These are phyloP conservation scores for Eremobia ochroleuca DNA, from an alignment of 2,888 invertebrate species.

Conservation along the genomic window DNA sequence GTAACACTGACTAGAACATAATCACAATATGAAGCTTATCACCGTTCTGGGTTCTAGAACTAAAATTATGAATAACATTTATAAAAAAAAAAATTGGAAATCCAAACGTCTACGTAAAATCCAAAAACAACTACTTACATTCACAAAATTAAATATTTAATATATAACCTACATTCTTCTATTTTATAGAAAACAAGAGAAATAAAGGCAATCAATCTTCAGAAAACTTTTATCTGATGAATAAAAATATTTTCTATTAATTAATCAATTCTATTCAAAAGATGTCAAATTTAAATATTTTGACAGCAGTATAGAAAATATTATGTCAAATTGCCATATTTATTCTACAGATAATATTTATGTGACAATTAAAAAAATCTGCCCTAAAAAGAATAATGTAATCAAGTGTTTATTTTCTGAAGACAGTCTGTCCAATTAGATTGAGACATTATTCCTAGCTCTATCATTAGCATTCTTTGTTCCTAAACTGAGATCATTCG, in stretches of 20 bases:
- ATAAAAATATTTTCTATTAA: background rate
- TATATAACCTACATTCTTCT: conserved; percentile 34
- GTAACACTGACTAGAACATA: conserved; percentile 61
- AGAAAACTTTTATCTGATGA: background rate
- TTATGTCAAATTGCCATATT: background rate
- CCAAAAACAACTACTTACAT: background rate
- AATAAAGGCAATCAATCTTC: background rate
- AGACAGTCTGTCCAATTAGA: conserved; percentile 69
- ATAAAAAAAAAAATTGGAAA: conserved; percentile 2
- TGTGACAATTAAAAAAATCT: background rate
- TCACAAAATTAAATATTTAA: conserved; percentile 5
- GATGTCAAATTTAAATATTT: background rate
- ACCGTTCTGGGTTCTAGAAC: conserved; percentile 17
- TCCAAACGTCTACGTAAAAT: background rate
- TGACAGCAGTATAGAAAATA: background rate
- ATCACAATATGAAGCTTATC: conserved; percentile 60
- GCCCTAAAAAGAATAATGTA: background rate
- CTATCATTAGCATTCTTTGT: conserved; percentile 80
- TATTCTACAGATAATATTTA: background rate
- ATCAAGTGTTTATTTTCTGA: conserved; percentile 4
- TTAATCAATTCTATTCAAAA: background rate
- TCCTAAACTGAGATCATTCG: conserved; percentile 88
- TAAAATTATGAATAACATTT: conserved; percentile 26
- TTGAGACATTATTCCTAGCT: conserved; percentile 79
- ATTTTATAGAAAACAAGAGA: conserved; percentile 40